Conservation (phyloP, 1,140 invertebrate species). For the Andricus grossulariae region DNA sequence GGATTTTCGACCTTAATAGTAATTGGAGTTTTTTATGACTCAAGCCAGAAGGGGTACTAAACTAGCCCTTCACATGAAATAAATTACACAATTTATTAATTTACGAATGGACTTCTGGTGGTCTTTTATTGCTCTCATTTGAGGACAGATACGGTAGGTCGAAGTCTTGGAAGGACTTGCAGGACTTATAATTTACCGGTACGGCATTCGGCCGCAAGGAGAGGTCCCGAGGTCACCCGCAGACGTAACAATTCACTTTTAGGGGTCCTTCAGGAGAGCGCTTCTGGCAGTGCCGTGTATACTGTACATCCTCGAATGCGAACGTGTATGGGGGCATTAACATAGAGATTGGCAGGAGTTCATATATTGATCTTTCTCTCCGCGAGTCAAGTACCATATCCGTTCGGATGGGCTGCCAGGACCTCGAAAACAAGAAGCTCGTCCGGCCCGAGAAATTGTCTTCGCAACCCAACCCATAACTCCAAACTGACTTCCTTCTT, state of each 20-base stretch:
- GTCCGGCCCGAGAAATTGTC: constrained; percentile 2
- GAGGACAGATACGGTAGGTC: constrained; percentile 11
- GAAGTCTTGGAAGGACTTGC: constrained; percentile 45
- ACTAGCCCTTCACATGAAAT: background rate
- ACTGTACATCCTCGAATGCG: constrained; percentile 51
- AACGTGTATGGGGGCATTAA: constrained; percentile 66
- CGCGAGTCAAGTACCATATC: constrained; percentile 62
- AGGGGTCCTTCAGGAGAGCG: constrained; percentile 69
- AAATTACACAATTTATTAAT: constrained; percentile 24
- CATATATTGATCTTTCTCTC: constrained; percentile 72
- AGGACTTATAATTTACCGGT: constrained; percentile 68
- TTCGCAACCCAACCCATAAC: background rate
- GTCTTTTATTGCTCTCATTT: constrained; percentile 28
- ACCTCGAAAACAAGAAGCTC: constrained; percentile 51
- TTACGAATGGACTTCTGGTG: constrained; percentile 24
- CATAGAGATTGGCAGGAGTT: constrained; percentile 76
- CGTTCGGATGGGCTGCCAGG: constrained; percentile 50
- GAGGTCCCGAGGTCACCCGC: constrained; percentile 73
- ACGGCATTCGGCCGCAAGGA: constrained; percentile 58
- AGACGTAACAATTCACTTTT: constrained; percentile 77
- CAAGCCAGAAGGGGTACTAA: no score
- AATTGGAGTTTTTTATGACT: no score
- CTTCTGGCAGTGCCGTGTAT: constrained; percentile 54
- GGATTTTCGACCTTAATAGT: no score
- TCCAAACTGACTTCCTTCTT: constrained; percentile 14